Conservation (phyloP, 2,888 invertebrate species). For the Ormyrus rosae region DNA sequence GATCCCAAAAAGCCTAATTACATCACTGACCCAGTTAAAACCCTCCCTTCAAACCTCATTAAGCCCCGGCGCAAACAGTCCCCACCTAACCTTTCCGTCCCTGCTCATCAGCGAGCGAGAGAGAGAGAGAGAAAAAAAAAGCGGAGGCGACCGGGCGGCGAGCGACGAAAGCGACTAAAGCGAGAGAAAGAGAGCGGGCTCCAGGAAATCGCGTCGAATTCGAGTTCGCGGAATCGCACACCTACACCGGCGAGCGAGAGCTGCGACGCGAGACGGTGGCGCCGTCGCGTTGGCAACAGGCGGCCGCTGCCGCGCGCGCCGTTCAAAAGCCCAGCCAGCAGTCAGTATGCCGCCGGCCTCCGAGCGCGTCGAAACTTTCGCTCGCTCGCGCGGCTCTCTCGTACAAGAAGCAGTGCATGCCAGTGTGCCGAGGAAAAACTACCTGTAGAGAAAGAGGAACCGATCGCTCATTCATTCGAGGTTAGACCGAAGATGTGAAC, state of each 20-base stretch:
- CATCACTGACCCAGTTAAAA: neutral
- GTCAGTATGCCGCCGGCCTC: constrained; percentile 67
- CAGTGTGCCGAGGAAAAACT: too few species aligned
- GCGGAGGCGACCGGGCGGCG: neutral
- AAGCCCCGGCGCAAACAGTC: neutral
- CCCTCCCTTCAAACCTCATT: neutral
- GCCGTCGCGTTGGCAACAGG: constrained; percentile 38
- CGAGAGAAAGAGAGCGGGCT: neutral
- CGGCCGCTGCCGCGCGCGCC: constrained; percentile 37
- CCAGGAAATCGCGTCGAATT: constrained; percentile 39
- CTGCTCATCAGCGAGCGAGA: neutral
- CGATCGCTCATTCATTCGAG: too few species aligned
- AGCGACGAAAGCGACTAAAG: neutral
- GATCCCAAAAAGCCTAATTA: neutral
- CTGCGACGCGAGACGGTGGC: neutral
- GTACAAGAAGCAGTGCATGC: too few species aligned
- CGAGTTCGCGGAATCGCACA: constrained; percentile 45
- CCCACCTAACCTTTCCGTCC: neutral
- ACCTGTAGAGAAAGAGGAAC: too few species aligned
- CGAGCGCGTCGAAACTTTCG: constrained; percentile 39
- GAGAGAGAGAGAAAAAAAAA: neutral
- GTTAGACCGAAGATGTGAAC: too few species aligned
- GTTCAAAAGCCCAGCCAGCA: constrained; percentile 16
- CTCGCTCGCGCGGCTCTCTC: too few species aligned
- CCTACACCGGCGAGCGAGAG: neutral